Evolutionary conservation across 2,113 vertebrate genomes (phyloP).

Genomic region (Eonycteris spelaea): DNA sequence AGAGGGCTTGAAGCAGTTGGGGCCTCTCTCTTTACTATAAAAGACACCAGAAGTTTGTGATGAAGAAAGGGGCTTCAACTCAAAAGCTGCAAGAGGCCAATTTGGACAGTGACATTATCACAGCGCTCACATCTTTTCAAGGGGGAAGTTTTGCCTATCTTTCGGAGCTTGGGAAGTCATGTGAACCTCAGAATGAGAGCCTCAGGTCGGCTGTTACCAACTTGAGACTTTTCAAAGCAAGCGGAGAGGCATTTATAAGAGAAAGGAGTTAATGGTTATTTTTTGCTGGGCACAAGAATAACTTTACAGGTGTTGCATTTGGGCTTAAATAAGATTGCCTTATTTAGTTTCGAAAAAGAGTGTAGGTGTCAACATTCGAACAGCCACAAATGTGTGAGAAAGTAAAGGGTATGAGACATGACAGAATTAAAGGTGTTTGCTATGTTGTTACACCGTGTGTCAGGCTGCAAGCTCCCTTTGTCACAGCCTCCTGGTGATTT

Average conservation of each 20-base stretch:
- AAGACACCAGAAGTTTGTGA: constrained; percentile 65
- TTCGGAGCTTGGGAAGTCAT: constrained; percentile 14
- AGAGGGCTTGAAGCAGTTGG: constrained; percentile 70
- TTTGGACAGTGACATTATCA: constrained; percentile 14
- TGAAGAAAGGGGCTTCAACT: constrained; percentile 44
- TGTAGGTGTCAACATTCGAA: constrained; percentile 83
- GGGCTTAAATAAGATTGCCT: constrained; percentile 73
- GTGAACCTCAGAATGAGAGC: constrained; percentile 48
- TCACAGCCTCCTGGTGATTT: constrained; percentile 86
- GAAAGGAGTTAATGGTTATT: constrained; percentile 73
- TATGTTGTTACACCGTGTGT: constrained; percentile 87
- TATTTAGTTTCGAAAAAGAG: constrained; percentile 77
- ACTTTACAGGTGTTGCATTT: constrained; percentile 82
- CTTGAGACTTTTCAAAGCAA: constrained; percentile 56
- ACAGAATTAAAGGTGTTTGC: constrained; percentile 94
- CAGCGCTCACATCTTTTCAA: constrained; percentile 36
- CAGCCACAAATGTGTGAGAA: constrained; percentile 86
- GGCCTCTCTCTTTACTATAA: constrained; percentile 47
- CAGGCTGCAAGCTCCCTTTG: constrained; percentile 85
- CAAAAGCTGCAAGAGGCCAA: constrained; percentile 61
- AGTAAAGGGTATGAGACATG: constrained; percentile 90
- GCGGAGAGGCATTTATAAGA: constrained; percentile 49
- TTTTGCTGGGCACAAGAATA: constrained; percentile 76
- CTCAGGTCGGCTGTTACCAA: constrained; percentile 39
- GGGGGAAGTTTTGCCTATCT: constrained; percentile 54